A percentile compares a stretch with the other conserved stretches of the same genome.
phyloP scores from a whole-genome alignment of 2,888 invertebrate genomes.

The Limnephilus auricula region DNA sequence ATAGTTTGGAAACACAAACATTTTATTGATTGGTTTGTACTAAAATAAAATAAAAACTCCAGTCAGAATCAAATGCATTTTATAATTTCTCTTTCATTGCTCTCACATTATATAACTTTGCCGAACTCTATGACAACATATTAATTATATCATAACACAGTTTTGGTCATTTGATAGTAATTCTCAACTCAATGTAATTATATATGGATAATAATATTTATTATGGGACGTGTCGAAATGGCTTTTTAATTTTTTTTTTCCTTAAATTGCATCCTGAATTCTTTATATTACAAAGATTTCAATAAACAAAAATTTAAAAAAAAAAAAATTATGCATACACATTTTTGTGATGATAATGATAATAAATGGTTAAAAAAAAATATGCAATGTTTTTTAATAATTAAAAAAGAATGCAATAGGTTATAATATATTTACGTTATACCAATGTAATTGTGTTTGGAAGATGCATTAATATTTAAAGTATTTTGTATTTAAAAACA shows the following conservation, averaged over 20 bases:
- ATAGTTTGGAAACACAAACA: no score
- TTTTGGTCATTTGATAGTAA: constrained; percentile 31
- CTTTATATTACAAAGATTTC: neutral
- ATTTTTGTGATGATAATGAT: neutral
- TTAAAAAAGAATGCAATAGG: neutral
- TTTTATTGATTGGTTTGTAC: neutral
- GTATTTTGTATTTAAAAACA: neutral
- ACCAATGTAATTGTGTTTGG: neutral
- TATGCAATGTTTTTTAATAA: neutral
- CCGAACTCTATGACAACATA: constrained; percentile 12
- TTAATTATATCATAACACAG: constrained; percentile 21
- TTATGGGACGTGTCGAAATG: neutral
- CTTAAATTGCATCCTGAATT: neutral
- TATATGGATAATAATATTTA: neutral
- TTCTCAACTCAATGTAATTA: neutral
- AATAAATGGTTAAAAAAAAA: neutral
- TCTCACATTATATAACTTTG: constrained; percentile 14
- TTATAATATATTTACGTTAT: neutral
- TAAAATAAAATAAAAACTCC: constrained; percentile 11
- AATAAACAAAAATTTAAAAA: neutral
- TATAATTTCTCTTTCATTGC: constrained; percentile 31
- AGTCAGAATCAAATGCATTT: constrained; percentile 38
- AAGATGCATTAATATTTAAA: neutral
- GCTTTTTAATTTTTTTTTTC: neutral
- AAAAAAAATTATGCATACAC: neutral